Conservation (phyloP, 1,140 invertebrate genomes). For the Neomicropteryx cornuta region DNA sequence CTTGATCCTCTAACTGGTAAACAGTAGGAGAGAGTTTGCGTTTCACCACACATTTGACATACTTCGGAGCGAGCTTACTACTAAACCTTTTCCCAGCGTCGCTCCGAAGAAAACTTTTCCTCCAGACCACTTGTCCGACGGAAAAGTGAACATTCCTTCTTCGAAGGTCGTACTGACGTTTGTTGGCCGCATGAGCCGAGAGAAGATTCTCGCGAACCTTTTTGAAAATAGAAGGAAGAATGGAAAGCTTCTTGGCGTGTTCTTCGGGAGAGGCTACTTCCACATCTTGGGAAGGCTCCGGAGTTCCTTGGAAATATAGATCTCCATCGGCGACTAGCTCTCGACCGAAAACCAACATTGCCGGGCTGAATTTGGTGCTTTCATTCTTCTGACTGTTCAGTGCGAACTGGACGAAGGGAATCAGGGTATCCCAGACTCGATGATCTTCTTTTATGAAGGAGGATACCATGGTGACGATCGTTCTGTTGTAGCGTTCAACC, state of each 20-base stretch:
- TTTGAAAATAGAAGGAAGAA: not conserved
- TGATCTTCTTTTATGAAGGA: constrained; percentile 24
- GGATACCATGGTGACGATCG: constrained; percentile 23
- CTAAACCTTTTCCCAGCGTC: not conserved
- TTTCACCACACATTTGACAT: not conserved
- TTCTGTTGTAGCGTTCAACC: constrained; percentile 24
- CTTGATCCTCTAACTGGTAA: not conserved
- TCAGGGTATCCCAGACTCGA: constrained; percentile 21
- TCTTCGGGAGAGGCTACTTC: not conserved
- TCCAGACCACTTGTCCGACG: not conserved
- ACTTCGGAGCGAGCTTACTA: not conserved
- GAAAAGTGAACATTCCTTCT: not conserved
- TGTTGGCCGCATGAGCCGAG: not conserved
- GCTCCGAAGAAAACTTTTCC: not conserved
- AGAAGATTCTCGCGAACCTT: not conserved
- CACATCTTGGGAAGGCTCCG: not conserved
- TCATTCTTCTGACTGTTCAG: constrained; percentile 16
- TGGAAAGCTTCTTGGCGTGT: not conserved
- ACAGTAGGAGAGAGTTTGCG: not conserved
- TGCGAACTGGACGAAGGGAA: constrained; percentile 22
- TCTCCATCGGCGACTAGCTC: constrained; percentile 3
- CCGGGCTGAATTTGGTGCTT: constrained; percentile 12
- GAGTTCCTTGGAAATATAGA: not conserved
- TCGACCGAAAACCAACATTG: constrained; percentile 11
- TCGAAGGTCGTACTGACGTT: not conserved